Evolutionary conservation across 2,113 vertebrate species (phyloP).

Genomic region (Empidonax alnorum): DNA sequence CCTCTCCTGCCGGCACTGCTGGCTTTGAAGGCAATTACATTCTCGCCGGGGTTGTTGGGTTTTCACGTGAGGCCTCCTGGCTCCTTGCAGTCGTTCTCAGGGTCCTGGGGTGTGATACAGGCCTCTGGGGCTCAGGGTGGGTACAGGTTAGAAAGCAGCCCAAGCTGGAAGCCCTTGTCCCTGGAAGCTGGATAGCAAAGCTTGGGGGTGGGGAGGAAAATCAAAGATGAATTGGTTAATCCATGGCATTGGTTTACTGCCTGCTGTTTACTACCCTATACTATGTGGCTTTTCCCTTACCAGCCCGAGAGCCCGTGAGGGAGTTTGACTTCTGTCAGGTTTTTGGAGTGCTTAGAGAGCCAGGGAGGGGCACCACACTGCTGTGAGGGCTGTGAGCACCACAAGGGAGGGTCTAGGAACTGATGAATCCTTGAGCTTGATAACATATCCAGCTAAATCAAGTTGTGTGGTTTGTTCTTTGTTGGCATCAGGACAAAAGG

Average conservation of each 20-base stretch:
- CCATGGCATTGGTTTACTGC: not conserved
- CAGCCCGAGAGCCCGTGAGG: not conserved
- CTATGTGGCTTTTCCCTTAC: not conserved
- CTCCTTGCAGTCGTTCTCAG: not conserved
- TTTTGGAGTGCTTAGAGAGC: not conserved
- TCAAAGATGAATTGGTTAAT: not conserved
- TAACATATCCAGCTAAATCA: not conserved
- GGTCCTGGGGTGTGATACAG: not conserved
- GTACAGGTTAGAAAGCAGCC: constrained; percentile 2
- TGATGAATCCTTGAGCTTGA: not conserved
- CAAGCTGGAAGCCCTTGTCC: not conserved
- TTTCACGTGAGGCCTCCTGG: not conserved
- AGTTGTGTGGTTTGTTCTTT: not conserved
- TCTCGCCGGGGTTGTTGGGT: not conserved
- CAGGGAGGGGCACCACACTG: not conserved
- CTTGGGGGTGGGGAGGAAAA: not conserved
- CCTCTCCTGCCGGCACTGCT: not conserved
- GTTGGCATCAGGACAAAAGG: not conserved
- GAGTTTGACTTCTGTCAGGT: not conserved
- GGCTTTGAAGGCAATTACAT: constrained; percentile 23
- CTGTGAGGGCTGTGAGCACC: not conserved
- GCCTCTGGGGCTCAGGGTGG: not conserved
- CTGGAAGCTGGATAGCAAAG: not conserved
- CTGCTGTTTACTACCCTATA: not conserved
- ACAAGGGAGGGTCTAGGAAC: not conserved